Base-by-base conservation (phyloP, 2,888 invertebrate genomes). In the Macrophya annulata region DNA sequence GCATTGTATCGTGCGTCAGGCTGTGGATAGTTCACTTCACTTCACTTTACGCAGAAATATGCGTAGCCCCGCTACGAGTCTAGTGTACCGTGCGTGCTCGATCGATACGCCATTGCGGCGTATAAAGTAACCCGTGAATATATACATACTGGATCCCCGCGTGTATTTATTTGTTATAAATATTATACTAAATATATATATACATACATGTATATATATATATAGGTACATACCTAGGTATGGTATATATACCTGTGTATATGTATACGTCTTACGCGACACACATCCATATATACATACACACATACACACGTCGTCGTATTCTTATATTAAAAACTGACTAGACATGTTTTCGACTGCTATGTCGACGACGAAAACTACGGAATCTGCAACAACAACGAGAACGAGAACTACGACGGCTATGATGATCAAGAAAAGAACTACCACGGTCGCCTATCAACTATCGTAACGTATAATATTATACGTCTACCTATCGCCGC, bases 61-160 rank as follows among this genome's bases (percentile, higher is more conserved):
- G 91, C 90, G 89, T 90, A 87, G 88, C 87, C 88, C 87, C 87
- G 87, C 86, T 86, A 90, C 90, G 89, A 90, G 89, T 90, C 89
- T 89, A 87, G 88, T 88, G 88, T 88, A 68, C 84, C 87, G 86
- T 89, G 88, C 88, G 90, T 89, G 88, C 86, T 89, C 92, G 92
- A 92, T 93, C 93, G 91, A 93, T 93, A 92, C 91, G 91, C 91
- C 92, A 91, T 91, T 92, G 90, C 90, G 90, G 89, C 90, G 90
- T 91, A 89, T 89, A 89, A 89, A 90, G 89, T 90, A 89, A 90
- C 90, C 89, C 88, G 89, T 51, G 68, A 21, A 59, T n/a, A 81
- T 62, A 81, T 40, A 62, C 62, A 81, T 59, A 81, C 77, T 40
- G 15, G 1, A 40, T 9, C 8, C 9, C 21, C 62, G 62, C 81